Base-by-base conservation (phyloP, 2,113 vertebrate species). In the Phaethornis superciliosus region DNA sequence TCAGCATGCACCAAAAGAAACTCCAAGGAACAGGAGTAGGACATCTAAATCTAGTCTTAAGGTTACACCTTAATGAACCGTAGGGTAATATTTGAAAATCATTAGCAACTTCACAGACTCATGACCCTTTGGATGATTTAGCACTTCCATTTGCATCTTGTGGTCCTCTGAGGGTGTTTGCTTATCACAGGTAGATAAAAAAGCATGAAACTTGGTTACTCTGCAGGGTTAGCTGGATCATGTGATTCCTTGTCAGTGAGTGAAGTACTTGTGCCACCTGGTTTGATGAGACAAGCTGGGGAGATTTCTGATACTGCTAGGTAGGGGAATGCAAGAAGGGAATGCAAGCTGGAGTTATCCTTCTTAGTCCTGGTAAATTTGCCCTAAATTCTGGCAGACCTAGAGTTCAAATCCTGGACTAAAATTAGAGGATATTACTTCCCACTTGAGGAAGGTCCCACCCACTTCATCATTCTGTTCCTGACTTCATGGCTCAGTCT, bases 221-320 rank as follows among this genome's bases (percentile, higher is more conserved):
- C 24, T 52, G 88, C 0, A 0, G 40, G 23, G 23, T 63, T 64
- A 46, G 62, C 11, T 0, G 0, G 15, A 12, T 83, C n/a, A 6
- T 60, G 60, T 58, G 40, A 79, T 10, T 6, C 16, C 12, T 20
- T 10, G 14, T 33, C 35, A 22, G 8, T 26, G 17, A 68, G 30
- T 52, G 62, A 68, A 78, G 56, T 52, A 33, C 54, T 16, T 30
- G 5, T 65, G 68, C 60, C 30, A 11, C 42, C 22, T 44, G 23
- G 13, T 67, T 83, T 47, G 64, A 59, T 81, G 37, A 52, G 52
- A 70, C 11, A 44, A 58, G 26, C 35, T 65, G 16, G n/a, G 20
- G 27, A 81, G 76, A 72, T 59, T 67, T 37, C 15, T 69, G 14
- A 10, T 84, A 28, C 37, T 72, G 37, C 35, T 79, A 46, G 12